Percentiles rank a stretch among this genome's conserved stretches.
Evolutionary conservation across 2,888 invertebrate species (phyloP).

Genomic region (Tenthredo distinguenda): DNA sequence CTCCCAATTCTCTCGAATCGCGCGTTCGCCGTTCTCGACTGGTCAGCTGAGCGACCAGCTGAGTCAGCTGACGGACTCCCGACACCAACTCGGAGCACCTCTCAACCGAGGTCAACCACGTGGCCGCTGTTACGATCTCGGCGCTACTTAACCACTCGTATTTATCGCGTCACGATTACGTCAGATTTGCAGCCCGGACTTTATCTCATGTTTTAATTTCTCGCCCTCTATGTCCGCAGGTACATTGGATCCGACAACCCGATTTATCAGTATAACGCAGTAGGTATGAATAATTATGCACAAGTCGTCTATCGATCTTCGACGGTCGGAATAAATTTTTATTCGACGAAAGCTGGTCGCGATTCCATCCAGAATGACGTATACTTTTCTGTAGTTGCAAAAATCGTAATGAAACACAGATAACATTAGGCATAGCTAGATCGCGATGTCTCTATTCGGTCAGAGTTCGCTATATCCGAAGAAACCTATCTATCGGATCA

Average conservation of each 20-base stretch:
- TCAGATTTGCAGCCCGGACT: constrained; percentile 4
- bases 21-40: constrained; percentile 36
- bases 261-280: neutral
- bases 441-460: neutral
- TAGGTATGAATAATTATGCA: neutral
- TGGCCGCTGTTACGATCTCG: constrained; percentile 34
- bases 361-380: neutral
- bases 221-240: neutral
- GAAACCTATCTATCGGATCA: constrained; percentile 37
- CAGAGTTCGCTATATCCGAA: neutral
- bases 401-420: neutral
- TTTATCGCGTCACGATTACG: constrained; percentile 17
- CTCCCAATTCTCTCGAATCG: constrained; percentile 40
- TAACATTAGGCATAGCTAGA: neutral
- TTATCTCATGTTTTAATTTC: neutral
- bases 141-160: constrained; percentile 8
- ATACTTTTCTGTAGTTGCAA: neutral
- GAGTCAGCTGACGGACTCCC: constrained; percentile 64
- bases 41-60: constrained; percentile 63
- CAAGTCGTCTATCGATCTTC: neutral
- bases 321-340: neutral
- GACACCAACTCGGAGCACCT: constrained; percentile 42
- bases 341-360: neutral
- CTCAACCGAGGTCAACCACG: constrained; percentile 51
- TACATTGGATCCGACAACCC: neutral